Percentiles rank a stretch among this genome's conserved stretches.
Conservation (phyloP, 2,113 vertebrate genomes). For the Melanerpes aurifrons region DNA sequence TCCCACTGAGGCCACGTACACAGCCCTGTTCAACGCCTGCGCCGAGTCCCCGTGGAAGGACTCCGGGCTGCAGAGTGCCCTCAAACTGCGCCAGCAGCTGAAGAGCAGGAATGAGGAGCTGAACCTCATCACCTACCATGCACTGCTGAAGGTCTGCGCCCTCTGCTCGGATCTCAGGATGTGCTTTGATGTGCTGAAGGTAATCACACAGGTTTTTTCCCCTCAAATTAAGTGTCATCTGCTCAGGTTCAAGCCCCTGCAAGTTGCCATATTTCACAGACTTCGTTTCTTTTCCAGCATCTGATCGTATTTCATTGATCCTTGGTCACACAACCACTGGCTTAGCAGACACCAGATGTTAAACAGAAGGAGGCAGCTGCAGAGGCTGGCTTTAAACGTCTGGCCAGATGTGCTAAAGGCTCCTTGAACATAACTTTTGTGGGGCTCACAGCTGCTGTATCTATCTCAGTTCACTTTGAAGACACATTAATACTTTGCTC, state of each 20-base stretch:
- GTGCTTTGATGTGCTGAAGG: conserved; percentile 88
- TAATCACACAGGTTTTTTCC: neutral
- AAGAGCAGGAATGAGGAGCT: conserved; percentile 78
- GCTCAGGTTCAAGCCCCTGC: neutral
- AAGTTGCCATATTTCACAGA: accelerated
- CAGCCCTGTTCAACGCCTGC: conserved; percentile 94
- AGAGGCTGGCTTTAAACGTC: neutral
- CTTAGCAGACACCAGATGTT: neutral
- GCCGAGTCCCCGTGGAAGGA: conserved; percentile 86
- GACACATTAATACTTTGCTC: neutral
- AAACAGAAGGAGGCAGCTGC: neutral
- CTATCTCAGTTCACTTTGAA: neutral
- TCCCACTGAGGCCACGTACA: conserved; percentile 88
- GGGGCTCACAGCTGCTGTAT: neutral
- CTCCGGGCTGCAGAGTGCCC: conserved; percentile 83
- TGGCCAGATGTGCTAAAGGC: neutral
- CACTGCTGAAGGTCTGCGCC: conserved; percentile 88
- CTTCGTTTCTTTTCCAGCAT: neutral
- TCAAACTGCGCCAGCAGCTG: conserved; percentile 87
- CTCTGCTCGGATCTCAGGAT: conserved; percentile 83
- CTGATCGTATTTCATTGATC: neutral
- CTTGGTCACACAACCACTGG: neutral
- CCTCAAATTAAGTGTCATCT: accelerated
- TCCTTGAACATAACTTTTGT: neutral
- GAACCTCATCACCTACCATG: conserved; percentile 86